Evolutionary conservation across 2,113 vertebrate genomes (phyloP), one percentile per base, ranked within the genome.

Genomic region (Mormyrus lacerda): DNA sequence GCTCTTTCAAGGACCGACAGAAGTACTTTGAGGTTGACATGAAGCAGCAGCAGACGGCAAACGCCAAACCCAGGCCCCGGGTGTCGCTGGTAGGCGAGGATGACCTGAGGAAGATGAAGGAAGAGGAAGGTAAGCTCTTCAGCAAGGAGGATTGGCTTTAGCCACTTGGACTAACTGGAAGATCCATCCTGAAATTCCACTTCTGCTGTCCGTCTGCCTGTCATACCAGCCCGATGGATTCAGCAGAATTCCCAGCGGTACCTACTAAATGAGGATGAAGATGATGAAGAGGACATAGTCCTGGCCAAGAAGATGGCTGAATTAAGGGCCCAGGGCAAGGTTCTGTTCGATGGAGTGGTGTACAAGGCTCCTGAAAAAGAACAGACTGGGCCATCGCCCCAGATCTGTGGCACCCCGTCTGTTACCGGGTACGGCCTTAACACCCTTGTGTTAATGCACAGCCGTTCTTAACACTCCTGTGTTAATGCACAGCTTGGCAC

Each of bases 1-100:
- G 97, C 17, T 98, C 98, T 0, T 99, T 99, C 94, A 96, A 97
- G 0, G 98, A 99, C 92, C 91, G 98, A 84, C 98, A 99, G 95
- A 99, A 99, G 91, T 99, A 99, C 91, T 99, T 99, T 8, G 98
- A 99, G 91, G 95, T 98, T 0, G 98, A 99, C 87, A 95, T 99
- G 91, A 98, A 97, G 92, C 95, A 96, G 92, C 95, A 96, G 89
- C 97, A 97, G 93, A 95, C 94, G 0, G 97, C 96, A 11, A 94
- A 95, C 0, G 96, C 95, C 86, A 98, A 97, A 65, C 98, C 97
- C 88, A 98, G 97, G 42, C 97, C 98, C 89, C 94, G 98, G 0
- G 96, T 99, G 15, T 99, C 98, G 1, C 93, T 99, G 39, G 97
- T 99, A 0, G 98, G 97, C 31, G 98, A 98, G 39, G 98, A 99